phyloP scores from a whole-genome alignment of 2,888 invertebrate genomes.

The Tetanocera ferruginea region DNA sequence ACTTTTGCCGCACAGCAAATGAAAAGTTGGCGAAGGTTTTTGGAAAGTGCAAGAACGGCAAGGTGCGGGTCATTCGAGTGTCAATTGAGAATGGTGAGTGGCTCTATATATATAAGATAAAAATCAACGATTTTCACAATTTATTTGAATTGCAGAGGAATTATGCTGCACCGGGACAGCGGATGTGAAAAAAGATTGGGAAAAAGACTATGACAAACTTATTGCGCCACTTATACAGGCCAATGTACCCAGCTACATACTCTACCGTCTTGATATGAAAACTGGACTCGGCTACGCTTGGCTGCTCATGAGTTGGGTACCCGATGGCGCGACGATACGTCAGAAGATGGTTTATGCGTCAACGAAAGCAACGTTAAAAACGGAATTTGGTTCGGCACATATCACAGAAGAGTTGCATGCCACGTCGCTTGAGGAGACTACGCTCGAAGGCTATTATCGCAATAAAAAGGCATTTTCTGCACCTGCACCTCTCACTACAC shows the following conservation, averaged over 20 bases:
- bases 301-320: slow-evolving; percentile 94
- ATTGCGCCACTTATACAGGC: slow-evolving; percentile 80
- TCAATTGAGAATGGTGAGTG: slow-evolving; percentile 86
- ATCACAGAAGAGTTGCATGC: slow-evolving; percentile 96
- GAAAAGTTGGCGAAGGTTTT: slow-evolving; percentile 85
- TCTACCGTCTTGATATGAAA: slow-evolving; percentile 86
- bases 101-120: neutral
- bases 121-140: neutral
- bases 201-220: slow-evolving; percentile 86
- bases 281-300: slow-evolving; percentile 89
- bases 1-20: slow-evolving; percentile 77
- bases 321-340: slow-evolving; percentile 90
- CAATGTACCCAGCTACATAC: slow-evolving; percentile 90
- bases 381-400: slow-evolving; percentile 94
- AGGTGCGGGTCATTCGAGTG: slow-evolving; percentile 84
- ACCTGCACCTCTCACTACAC: slow-evolving; percentile 90
- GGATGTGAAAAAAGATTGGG: slow-evolving; percentile 82
- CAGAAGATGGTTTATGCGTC: slow-evolving; percentile 55
- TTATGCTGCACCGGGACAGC: slow-evolving; percentile 77
- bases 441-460: slow-evolving; percentile 83
- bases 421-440: slow-evolving; percentile 85
- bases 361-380: slow-evolving; percentile 86
- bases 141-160: slow-evolving; percentile 75
- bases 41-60: slow-evolving; percentile 82
- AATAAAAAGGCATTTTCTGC: slow-evolving; percentile 83